phyloP scores from a whole-genome alignment of 2,797 vertebrate genomes.

The Lerista edwardsae region DNA sequence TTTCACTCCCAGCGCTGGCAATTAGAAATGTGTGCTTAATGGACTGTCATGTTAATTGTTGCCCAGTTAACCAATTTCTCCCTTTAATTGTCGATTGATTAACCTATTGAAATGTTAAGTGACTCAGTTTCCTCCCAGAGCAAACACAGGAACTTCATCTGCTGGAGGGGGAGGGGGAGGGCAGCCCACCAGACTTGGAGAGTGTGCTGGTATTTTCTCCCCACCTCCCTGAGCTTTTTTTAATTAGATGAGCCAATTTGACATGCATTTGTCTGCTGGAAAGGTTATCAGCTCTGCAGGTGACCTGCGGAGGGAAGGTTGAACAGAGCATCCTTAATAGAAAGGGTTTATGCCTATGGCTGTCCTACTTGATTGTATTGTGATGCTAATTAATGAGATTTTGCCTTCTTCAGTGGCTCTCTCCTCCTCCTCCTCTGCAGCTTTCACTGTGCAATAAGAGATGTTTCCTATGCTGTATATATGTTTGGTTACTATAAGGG shows the following conservation, averaged over 20 bases:
- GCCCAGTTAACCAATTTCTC: conserved; percentile 86
- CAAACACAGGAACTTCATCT: conserved; percentile 79
- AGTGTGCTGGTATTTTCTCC: conserved; percentile 80
- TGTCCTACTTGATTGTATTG: conserved; percentile 82
- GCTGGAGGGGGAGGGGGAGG: conserved; percentile 72
- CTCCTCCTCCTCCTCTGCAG: conserved; percentile 61
- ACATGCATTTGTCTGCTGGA: conserved; percentile 81
- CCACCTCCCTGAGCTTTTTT: conserved; percentile 79
- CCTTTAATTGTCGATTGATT: conserved; percentile 89
- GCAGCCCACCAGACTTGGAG: conserved; percentile 67
- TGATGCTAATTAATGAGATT: conserved; percentile 83
- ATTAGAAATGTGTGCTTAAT: conserved; percentile 87
- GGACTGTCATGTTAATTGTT: conserved; percentile 87
- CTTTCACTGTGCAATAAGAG: conserved; percentile 76
- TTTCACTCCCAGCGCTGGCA: conserved; percentile 81
- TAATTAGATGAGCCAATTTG: conserved; percentile 85
- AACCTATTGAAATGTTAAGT: conserved; percentile 90
- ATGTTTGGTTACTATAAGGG: conserved; percentile 64
- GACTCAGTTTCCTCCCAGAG: conserved; percentile 87
- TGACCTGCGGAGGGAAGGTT: conserved; percentile 80
- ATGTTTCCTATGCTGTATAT: conserved; percentile 77
- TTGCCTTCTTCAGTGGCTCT: conserved; percentile 68
- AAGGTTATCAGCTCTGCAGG: conserved; percentile 81
- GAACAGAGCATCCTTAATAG: conserved; percentile 76
- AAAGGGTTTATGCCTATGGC: conserved; percentile 78